A percentile compares a stretch with the other conserved stretches of the same genome.
phyloP scores from a whole-genome alignment of 2,888 invertebrate species.

The Xestia ashworthii region DNA sequence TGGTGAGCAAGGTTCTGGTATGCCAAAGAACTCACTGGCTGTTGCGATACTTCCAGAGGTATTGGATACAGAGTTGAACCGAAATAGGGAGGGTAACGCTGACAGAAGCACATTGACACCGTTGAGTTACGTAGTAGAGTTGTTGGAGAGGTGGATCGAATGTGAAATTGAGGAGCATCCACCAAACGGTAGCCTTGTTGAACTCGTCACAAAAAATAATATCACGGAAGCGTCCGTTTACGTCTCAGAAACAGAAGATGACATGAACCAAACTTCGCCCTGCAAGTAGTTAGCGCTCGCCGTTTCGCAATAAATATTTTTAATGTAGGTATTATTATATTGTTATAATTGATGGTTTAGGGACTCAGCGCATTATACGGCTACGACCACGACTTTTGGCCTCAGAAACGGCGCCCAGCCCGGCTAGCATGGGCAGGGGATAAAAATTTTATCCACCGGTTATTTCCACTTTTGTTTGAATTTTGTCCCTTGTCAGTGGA shows the following conservation, averaged over 20 bases:
- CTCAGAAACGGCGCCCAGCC: neutral
- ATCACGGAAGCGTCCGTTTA: slow-evolving; percentile 90
- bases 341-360: neutral
- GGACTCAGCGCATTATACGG: too few species aligned
- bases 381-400: too few species aligned
- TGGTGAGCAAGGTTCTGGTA: slow-evolving; percentile 95
- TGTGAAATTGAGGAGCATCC: slow-evolving; percentile 92
- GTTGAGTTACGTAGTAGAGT: slow-evolving; percentile 95
- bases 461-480: too few species aligned
- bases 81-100: slow-evolving; percentile 99
- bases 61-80: slow-evolving; percentile 99
- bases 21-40: slow-evolving; percentile 94
- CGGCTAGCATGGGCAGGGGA: too few species aligned
- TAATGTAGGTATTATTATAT: neutral
- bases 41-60: slow-evolving; percentile 98
- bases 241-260: neutral
- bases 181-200: slow-evolving; percentile 94
- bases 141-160: slow-evolving; percentile 96
- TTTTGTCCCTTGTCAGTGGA: too few species aligned
- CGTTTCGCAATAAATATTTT: too few species aligned
- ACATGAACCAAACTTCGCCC: neutral
- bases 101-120: slow-evolving; percentile 98
- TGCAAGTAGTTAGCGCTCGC: neutral
- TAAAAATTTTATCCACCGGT: too few species aligned
- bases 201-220: slow-evolving; percentile 96